Base-by-base conservation (phyloP, 2,888 invertebrate genomes). In the Gonocerus acuteangulatus region DNA sequence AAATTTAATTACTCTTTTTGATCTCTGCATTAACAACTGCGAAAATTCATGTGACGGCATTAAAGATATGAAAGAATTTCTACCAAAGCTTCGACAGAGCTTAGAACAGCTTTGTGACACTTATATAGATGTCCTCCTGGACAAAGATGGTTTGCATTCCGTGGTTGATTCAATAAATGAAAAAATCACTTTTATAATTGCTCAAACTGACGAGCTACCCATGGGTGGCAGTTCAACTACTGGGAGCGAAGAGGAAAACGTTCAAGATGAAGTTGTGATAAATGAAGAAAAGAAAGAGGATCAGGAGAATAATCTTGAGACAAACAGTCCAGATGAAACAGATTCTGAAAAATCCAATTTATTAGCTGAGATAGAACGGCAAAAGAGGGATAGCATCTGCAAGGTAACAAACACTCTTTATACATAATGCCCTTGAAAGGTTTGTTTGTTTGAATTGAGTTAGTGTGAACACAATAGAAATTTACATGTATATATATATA, bases 1-100 rank as follows among this genome's bases (percentile, higher is more conserved):
- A 18, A 88, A 89, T 74, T 85, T 89, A 56, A 88, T 93, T 63
- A 84, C 91, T 1, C 75, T 94, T 42, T 86, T 94, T 34, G 92
- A 95, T 72, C 80, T 93, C 64, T 89, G 89, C 72, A 78, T 91
- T 42, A 83, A 82, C 68, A 67, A 70, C 19, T 66, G 71, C 36
- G 70, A 68, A 45, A 62, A 65, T 39, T 64, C 56, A 1, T 42
- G 34, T 2, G 56, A 51, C 42, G 47, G 32, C 22, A 62, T 60
- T 32, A 60, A 63, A 52, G 67, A 67, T 48, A 65, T 68, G 65
- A 63, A 63, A 42, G 66, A 64, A 16, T 68, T 67, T 2, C 69
- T 74, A 16, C 61, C 65, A 71, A 65, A 73, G 56, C 66, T 77
- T 13, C 72, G 73, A 39, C 71, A 71, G 2, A 75, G 75, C 4